Percentiles rank a stretch among this genome's conserved stretches.
Conservation (phyloP, 2,113 vertebrate species). For the Daubentonia madagascariensis region DNA sequence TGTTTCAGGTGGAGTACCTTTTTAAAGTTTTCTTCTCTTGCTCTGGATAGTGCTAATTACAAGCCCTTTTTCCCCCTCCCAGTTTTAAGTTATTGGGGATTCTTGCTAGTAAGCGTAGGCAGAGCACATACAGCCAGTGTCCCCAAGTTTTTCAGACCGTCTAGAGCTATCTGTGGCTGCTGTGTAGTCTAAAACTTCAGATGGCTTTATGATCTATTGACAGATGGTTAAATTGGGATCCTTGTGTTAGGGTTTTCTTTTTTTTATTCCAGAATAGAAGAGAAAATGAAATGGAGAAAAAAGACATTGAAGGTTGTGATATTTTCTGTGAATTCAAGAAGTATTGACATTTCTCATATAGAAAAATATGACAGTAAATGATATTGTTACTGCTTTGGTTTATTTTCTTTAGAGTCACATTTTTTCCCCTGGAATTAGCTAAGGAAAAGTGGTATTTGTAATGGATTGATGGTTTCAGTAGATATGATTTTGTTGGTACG, state of each 20-base stretch:
- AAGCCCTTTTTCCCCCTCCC: background rate
- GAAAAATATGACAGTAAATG: slow-evolving; percentile 30
- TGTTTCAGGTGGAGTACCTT: background rate
- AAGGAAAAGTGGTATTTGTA: slow-evolving; percentile 49
- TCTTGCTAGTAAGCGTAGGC: slow-evolving; percentile 12
- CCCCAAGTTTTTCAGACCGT: slow-evolving; percentile 28
- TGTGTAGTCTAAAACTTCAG: slow-evolving; percentile 40
- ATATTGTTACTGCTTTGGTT: slow-evolving; percentile 26
- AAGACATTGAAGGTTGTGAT: slow-evolving; percentile 21
- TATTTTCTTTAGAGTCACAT: background rate
- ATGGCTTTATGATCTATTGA: slow-evolving; percentile 48
- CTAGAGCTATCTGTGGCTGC: slow-evolving; percentile 30
- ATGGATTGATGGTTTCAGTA: slow-evolving; percentile 5
- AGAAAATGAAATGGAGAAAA: slow-evolving; percentile 19
- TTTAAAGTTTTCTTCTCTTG: slow-evolving; percentile 3
- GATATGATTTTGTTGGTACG: slow-evolving; percentile 43
- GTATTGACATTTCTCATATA: slow-evolving; percentile 31
- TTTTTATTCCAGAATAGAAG: slow-evolving; percentile 27
- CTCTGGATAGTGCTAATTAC: background rate
- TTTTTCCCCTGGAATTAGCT: slow-evolving; percentile 48
- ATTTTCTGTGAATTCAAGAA: slow-evolving; percentile 52
- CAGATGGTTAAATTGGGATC: slow-evolving; percentile 40
- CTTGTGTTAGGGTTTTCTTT: slow-evolving; percentile 24
- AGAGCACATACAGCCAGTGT: background rate
- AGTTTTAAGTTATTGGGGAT: background rate